Percentiles rank a stretch among this genome's conserved stretches.
phyloP scores from a whole-genome alignment of 1,140 invertebrate genomes.

The Anthonomus grandis region DNA sequence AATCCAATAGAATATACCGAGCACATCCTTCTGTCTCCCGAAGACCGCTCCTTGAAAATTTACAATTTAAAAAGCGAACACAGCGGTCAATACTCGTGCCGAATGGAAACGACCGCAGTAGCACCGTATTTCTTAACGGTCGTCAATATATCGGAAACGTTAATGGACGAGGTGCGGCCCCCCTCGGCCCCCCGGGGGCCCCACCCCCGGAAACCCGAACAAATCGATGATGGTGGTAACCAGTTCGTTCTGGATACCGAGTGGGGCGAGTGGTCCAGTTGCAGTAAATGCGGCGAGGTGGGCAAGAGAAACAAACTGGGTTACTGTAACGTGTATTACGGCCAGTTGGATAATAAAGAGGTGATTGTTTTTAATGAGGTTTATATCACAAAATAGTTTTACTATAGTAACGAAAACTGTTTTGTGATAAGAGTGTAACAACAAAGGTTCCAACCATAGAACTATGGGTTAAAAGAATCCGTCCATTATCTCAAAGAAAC shows the following conservation, averaged over 20 bases:
- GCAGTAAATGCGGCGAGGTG: conserved; percentile 57
- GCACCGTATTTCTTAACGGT: conserved; percentile 52
- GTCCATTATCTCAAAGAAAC: no score
- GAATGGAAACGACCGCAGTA: conserved; percentile 45
- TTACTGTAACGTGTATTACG: conserved; percentile 54
- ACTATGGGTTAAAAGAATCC: no score
- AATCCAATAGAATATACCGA: conserved; percentile 45
- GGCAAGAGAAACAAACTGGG: conserved; percentile 55
- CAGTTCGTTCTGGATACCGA: conserved; percentile 49
- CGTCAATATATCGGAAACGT: conserved; percentile 39
- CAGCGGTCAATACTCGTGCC: conserved; percentile 54
- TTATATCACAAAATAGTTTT: no score
- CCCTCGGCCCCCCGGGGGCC: conserved; percentile 31
- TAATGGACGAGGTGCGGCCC: conserved; percentile 40
- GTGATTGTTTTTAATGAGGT: no score
- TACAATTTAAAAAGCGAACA: conserved; percentile 50
- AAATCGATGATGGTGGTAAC: conserved; percentile 45
- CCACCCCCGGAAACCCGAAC: conserved; percentile 36
- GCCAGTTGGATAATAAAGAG: no score
- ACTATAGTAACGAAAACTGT: no score
- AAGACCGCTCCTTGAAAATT: conserved; percentile 49
- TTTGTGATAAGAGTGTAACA: no score
- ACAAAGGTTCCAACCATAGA: no score
- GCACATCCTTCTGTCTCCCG: conserved; percentile 47
- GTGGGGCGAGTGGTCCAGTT: conserved; percentile 61